Evolutionary conservation across 2,113 vertebrate genomes (phyloP).

Genomic region (Rhodinocichla rosea): DNA sequence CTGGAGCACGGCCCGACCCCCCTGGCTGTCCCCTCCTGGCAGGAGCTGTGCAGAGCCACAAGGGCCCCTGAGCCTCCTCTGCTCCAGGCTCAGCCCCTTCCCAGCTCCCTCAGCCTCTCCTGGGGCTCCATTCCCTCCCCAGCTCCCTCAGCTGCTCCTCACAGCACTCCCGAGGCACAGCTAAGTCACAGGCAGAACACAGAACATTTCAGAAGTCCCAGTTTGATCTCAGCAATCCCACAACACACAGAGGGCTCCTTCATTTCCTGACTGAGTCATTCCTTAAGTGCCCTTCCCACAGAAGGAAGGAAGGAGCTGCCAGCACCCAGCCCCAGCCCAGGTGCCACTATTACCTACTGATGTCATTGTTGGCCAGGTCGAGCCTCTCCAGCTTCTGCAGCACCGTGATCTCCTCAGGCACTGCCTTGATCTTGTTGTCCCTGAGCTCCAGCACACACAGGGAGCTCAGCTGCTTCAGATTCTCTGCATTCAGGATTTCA

Average conservation of each 20-base stretch:
- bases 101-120: background rate
- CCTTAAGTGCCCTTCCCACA: background rate
- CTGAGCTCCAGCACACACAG: slow-evolving; percentile 89
- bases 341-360: slow-evolving; percentile 80
- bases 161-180: background rate
- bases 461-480: slow-evolving; percentile 78
- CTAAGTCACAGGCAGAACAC: background rate
- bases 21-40: background rate
- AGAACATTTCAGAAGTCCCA: background rate
- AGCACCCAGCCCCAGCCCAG: background rate
- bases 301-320: background rate
- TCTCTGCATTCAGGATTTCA: slow-evolving; percentile 76
- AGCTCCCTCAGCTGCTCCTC: background rate
- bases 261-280: background rate
- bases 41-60: background rate
- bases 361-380: slow-evolving; percentile 93
- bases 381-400: slow-evolving; percentile 86
- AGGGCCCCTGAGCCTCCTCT: background rate
- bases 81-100: background rate
- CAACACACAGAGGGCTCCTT: background rate
- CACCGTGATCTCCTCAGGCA: slow-evolving; percentile 85
- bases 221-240: background rate
- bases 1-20: background rate
- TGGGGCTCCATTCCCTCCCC: background rate
- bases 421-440: slow-evolving; percentile 88